A percentile compares a stretch with the other conserved stretches of the same genome.
These are phyloP conservation scores for Trichechus manatus DNA, from an alignment of 2,113 vertebrate genomes.

Conservation along the genomic window DNA sequence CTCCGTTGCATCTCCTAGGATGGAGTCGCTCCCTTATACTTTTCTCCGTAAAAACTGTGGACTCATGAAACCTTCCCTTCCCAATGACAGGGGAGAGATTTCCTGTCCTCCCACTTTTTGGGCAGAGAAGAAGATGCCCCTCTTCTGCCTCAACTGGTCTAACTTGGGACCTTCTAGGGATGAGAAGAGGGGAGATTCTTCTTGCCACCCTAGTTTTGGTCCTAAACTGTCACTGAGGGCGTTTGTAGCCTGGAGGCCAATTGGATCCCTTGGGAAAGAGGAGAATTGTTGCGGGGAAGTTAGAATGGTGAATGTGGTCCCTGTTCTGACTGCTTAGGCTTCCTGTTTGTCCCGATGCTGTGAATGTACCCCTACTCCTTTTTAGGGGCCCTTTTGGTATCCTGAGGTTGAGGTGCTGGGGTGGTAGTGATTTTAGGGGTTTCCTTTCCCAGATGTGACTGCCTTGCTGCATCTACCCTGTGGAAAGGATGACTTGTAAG, in stretches of 20 bases:
- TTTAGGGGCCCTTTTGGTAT: constrained; percentile 38
- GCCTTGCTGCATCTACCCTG: background rate
- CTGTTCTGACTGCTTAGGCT: background rate
- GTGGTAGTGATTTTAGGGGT: background rate
- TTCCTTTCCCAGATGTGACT: constrained; percentile 36
- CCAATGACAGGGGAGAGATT: background rate
- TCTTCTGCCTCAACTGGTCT: background rate
- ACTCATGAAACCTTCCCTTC: background rate
- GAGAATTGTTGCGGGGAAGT: constrained; percentile 30
- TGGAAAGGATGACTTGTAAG: constrained; percentile 52
- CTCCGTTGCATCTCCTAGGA: background rate
- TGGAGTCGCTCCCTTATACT: background rate
- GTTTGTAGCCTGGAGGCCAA: background rate
- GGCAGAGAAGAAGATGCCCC: background rate
- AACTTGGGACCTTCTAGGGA: background rate
- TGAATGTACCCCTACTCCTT: background rate
- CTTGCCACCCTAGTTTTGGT: background rate
- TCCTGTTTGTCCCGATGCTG: background rate
- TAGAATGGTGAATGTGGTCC: background rate
- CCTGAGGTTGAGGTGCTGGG: constrained; percentile 4
- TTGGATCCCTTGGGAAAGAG: constrained; percentile 44
- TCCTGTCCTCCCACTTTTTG: background rate
- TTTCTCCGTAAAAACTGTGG: background rate
- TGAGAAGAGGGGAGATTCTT: constrained; percentile 44
- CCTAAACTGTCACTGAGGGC: constrained; percentile 12